Percentiles rank a stretch among this genome's conserved stretches.
These are phyloP conservation scores for Bombycilla garrulus DNA, from an alignment of 2,113 vertebrate genomes.

Conservation along the genomic window DNA sequence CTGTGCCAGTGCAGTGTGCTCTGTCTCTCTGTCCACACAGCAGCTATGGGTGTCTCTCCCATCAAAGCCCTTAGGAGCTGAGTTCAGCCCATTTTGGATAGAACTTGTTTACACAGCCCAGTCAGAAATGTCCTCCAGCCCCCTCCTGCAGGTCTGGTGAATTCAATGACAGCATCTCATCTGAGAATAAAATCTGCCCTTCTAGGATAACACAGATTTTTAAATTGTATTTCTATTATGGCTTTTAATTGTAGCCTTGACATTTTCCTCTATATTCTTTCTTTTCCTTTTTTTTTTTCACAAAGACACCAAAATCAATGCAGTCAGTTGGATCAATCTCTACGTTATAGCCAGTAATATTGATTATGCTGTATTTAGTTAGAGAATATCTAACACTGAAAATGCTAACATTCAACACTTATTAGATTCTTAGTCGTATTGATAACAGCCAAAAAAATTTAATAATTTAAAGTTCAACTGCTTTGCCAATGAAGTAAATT, in stretches of 20 bases:
- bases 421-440: not conserved
- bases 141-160: not conserved
- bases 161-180: not conserved
- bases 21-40: rapidly evolving
- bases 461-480: not conserved
- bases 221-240: not conserved
- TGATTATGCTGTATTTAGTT: not conserved
- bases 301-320: not conserved
- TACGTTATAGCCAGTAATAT: not conserved
- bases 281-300: not conserved
- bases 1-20: no score
- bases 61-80: not conserved
- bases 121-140: not conserved
- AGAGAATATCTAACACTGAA: not conserved
- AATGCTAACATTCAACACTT: not conserved
- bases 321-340: not conserved
- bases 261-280: not conserved
- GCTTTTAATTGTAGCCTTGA: not conserved
- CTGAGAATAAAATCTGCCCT: not conserved
- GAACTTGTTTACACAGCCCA: not conserved
- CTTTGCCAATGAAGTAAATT: not conserved
- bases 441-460: not conserved
- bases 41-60: not conserved
- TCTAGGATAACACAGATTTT: not conserved
- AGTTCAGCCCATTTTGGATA: not conserved